A percentile compares a stretch with the other conserved stretches of the same genome.
Evolutionary conservation across 2,888 invertebrate genomes (phyloP).

Genomic region (Clitarchus hookeri): DNA sequence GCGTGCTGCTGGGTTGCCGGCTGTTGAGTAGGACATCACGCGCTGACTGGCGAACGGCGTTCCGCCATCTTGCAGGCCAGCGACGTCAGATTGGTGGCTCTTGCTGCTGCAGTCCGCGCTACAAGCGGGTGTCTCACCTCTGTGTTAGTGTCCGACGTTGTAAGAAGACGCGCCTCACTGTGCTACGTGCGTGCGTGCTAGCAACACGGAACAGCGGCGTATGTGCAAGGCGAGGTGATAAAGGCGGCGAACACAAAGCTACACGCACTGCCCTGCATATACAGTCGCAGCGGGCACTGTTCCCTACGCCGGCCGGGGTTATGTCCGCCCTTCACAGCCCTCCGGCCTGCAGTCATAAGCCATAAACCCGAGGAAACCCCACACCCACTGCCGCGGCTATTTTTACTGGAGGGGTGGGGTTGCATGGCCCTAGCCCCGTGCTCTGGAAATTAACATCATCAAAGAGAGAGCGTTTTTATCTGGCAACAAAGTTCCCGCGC

Average conservation of each 20-base stretch:
- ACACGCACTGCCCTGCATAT: not conserved
- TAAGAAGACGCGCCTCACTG: no score
- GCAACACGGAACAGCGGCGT: no score
- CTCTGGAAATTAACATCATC: slow-evolving; percentile 14
- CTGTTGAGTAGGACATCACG: no score
- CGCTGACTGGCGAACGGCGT: no score
- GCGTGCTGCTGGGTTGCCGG: no score
- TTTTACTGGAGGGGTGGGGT: not conserved
- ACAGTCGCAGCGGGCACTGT: not conserved
- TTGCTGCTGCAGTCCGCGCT: no score
- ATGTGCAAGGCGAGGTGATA: not conserved
- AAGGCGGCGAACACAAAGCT: not conserved
- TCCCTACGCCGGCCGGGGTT: not conserved
- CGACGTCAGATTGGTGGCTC: no score
- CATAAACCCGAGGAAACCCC: not conserved
- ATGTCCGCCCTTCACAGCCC: not conserved
- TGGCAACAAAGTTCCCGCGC: slow-evolving; percentile 1
- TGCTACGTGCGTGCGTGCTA: no score
- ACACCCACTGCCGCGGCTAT: not conserved
- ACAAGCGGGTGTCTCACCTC: no score
- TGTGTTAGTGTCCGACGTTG: no score
- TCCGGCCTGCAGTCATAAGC: not conserved
- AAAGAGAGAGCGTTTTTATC: slow-evolving; percentile 14
- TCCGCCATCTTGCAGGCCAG: no score
- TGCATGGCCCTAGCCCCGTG: not conserved